A percentile compares a stretch with the other conserved stretches of the same genome.
These are phyloP conservation scores for Lampris incognitus DNA, from an alignment of 2,113 vertebrate genomes.

Conservation along the genomic window DNA sequence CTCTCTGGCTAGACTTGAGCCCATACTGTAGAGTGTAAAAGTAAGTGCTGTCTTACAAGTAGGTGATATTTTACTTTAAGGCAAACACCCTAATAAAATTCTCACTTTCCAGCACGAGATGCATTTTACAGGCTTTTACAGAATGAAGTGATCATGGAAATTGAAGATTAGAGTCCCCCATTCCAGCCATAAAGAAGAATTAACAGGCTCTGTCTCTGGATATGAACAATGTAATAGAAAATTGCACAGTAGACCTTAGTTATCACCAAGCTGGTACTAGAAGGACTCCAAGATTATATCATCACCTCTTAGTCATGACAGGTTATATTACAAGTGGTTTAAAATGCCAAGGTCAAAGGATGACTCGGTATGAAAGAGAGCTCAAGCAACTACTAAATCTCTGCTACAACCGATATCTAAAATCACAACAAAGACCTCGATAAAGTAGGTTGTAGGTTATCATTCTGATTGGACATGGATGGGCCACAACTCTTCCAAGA, in stretches of 20 bases:
- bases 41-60: conserved; percentile 65
- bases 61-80: conserved; percentile 71
- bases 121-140: conserved; percentile 80
- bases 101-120: conserved; percentile 55
- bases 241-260: conserved; percentile 52
- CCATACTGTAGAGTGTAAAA: conserved; percentile 48
- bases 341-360: conserved; percentile 74
- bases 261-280: conserved; percentile 52
- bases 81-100: conserved; percentile 70
- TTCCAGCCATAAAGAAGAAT: conserved; percentile 72
- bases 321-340: conserved; percentile 72
- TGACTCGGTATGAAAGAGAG: conserved; percentile 48
- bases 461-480: conserved; percentile 37
- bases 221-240: conserved; percentile 58
- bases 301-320: conserved; percentile 79
- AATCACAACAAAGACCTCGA: conserved; percentile 31
- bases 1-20: conserved; percentile 11
- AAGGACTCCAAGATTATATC: conserved; percentile 79
- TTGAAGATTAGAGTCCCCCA: conserved; percentile 71
- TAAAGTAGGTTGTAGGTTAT: conserved; percentile 41
- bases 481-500: conserved; percentile 13
- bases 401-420: conserved; percentile 62
- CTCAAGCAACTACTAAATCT: conserved; percentile 45
- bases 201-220: conserved; percentile 70
- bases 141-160: conserved; percentile 79